Percentiles rank a stretch among this genome's conserved stretches.
Conservation (phyloP, 2,888 invertebrate genomes). For the Dioctria rufipes region DNA sequence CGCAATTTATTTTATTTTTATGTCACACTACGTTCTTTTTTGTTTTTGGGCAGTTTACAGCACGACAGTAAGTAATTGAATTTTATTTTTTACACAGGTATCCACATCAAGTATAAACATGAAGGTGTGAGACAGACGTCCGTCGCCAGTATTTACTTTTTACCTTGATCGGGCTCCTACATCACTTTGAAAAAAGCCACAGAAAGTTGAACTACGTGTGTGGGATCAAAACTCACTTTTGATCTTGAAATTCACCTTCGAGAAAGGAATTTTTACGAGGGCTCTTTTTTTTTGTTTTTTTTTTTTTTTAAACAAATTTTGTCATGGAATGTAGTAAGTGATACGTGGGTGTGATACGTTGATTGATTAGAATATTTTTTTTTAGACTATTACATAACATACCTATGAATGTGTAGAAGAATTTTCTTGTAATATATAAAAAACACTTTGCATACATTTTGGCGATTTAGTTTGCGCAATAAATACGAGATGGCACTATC, state of each 20-base stretch:
- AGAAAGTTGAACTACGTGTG: constrained; percentile 1
- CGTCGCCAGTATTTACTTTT: constrained; percentile 16
- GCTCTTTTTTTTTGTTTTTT: constrained; percentile 1
- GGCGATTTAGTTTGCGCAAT: too few species aligned
- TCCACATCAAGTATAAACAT: constrained; percentile 3
- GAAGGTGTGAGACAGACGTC: background rate
- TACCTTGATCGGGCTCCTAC: constrained; percentile 37
- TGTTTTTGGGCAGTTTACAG: background rate
- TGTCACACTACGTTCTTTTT: background rate
- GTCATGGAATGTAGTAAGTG: background rate
- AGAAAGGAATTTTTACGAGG: constrained; percentile 42
- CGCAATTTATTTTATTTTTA: background rate
- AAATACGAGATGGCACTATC: too few species aligned
- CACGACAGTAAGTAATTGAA: background rate
- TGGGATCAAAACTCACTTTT: constrained; percentile 36
- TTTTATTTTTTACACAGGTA: constrained; percentile 24
- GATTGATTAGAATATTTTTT: too few species aligned
- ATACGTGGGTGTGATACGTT: too few species aligned
- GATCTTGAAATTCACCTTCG: constrained; percentile 49
- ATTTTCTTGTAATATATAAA: too few species aligned
- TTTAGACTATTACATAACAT: too few species aligned
- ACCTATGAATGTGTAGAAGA: too few species aligned
- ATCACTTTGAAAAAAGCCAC: constrained; percentile 21
- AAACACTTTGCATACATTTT: too few species aligned
- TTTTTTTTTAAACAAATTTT: background rate